Evolutionary conservation across 2,888 invertebrate species (phyloP), one percentile per base, ranked within the genome.

Genomic region (Drosophila phalerata): DNA sequence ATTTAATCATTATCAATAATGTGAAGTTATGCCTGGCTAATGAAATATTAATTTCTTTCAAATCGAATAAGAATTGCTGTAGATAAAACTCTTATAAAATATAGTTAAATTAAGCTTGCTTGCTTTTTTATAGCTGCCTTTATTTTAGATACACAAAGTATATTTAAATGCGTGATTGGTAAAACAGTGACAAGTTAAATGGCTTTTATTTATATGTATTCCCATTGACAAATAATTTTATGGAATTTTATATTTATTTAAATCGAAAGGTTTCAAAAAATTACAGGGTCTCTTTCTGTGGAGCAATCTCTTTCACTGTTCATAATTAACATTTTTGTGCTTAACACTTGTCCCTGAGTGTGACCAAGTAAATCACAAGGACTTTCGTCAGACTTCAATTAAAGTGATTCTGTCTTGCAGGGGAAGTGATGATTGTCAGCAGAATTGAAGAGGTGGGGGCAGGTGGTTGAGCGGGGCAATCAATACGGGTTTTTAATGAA

Each of bases 401-500:
- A 68, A 53, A 71, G 40, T 40, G 22, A 55, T 40, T 55, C 32
- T 22, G 38, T 22, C 22, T n/a, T 30, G 34, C n/a, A n/a, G 34
- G 22, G 13, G 37, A 13, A 22, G 22, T 57, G 15, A 51, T 51
- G 37, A 9, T 37, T 37, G 51, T 37, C 30, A 40, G 17, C 42
- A 43, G 42, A 19, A 40, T 17, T 25, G 17, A 37, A 9, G 25
- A 0, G 45, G 8, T 6, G 13, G 9, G 15, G 4, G 11, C 19
- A 32, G 63, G 17, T 45, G 32, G 22, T 2, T 17, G n/a, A 42
- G 6, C 11, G 40, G 40, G 68, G 51, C 87, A 81, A 84, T 88
- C 88, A 81, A 85, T 87, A 86, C 80, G 65, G 82, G 60, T 81
- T 85, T 88, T 85, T 85, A 88, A 85, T 85, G 89, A 85, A 85